Conservation (phyloP, 2,113 vertebrate species). For the Apodemus sylvaticus region DNA sequence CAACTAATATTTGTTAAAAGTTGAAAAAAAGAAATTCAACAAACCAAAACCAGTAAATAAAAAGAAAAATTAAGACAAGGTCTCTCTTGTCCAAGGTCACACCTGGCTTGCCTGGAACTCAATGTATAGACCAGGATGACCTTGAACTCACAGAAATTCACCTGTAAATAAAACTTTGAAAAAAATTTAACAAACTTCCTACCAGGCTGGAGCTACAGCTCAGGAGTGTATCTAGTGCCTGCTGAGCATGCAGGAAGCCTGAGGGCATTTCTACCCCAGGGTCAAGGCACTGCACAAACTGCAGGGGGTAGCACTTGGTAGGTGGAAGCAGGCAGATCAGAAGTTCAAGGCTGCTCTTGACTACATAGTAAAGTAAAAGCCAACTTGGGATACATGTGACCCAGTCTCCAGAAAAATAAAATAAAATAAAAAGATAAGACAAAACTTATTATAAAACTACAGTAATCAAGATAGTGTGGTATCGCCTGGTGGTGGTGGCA, state of each 20-base stretch:
- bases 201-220: not conserved
- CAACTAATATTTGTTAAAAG: not conserved
- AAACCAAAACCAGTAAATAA: not conserved
- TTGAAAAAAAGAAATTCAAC: not conserved
- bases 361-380: not conserved
- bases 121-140: not conserved
- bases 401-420: not conserved
- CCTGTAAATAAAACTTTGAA: not conserved
- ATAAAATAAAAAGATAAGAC: not conserved
- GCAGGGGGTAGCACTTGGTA: not conserved
- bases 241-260: not conserved
- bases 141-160: not conserved
- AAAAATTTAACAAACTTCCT: not conserved
- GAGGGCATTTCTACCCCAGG: not conserved
- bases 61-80: not conserved
- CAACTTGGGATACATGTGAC: not conserved
- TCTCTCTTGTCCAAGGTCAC: not conserved
- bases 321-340: not conserved
- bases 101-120: not conserved
- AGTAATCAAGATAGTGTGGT: not conserved
- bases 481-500: not conserved
- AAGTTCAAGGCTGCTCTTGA: not conserved
- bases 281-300: not conserved
- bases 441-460: slow-evolving; percentile 15
- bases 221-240: too few species aligned